Conservation (phyloP, 2,113 vertebrate species). For the Anguilla japonica region DNA sequence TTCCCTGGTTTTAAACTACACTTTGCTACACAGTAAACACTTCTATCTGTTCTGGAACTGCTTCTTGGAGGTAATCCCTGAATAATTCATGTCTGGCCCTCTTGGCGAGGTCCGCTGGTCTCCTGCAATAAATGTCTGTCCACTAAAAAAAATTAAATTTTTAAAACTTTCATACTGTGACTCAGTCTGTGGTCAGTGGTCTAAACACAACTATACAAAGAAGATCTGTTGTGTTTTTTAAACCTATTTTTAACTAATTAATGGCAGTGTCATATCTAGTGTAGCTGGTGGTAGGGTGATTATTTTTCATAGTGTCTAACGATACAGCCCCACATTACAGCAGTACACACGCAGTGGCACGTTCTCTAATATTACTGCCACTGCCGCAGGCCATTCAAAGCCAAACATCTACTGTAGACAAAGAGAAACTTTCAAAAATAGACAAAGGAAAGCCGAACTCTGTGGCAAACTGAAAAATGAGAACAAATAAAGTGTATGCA, state of each 20-base stretch:
- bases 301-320: too few relatives aligned
- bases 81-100: conserved; percentile 7
- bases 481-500: neutral
- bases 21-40: neutral
- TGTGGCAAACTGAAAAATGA: neutral
- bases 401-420: neutral
- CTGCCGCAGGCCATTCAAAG: neutral
- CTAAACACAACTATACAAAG: neutral
- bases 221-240: neutral
- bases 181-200: neutral
- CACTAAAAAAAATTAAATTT: neutral
- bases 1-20: neutral
- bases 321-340: too few relatives aligned
- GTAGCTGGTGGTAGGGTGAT: neutral
- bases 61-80: neutral
- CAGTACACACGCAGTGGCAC: too few relatives aligned
- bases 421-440: neutral
- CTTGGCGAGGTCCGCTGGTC: neutral
- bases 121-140: neutral
- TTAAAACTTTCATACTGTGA: neutral
- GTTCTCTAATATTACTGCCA: too few relatives aligned
- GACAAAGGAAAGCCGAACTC: neutral
- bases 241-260: neutral
- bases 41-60: neutral
- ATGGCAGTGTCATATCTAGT: neutral